These are phyloP conservation scores for Orientallactaga bullata DNA, from an alignment of 2,113 vertebrate species.

Conservation along the genomic window DNA sequence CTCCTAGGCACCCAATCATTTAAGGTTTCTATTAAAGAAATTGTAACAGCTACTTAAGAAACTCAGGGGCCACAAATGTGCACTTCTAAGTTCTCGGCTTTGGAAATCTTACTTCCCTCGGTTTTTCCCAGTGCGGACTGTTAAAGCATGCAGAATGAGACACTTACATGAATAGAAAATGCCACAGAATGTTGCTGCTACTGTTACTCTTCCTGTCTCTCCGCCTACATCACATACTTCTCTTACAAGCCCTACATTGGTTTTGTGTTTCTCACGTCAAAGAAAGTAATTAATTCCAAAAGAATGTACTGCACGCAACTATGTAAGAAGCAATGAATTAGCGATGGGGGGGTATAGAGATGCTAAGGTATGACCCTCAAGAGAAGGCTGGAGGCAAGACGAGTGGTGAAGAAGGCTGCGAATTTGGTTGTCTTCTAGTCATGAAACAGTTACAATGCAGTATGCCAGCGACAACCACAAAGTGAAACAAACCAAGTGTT, in stretches of 20 bases:
- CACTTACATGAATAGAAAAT: neutral
- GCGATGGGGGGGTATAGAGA: neutral
- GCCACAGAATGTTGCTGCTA: neutral
- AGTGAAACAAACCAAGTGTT: neutral
- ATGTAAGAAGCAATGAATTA: neutral
- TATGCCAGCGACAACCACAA: neutral
- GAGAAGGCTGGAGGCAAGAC: neutral
- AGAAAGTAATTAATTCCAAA: constrained; percentile 41
- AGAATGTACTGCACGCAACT: neutral
- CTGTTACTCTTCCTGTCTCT: neutral
- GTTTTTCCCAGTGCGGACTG: neutral
- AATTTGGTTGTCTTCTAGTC: neutral
- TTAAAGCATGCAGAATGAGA: neutral
- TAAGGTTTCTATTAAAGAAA: neutral
- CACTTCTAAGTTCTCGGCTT: neutral
- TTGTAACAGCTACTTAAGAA: neutral
- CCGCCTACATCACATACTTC: neutral
- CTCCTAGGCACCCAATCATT: neutral
- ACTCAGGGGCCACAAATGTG: neutral
- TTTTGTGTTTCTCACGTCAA: constrained; percentile 3
- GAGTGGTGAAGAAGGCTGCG: neutral
- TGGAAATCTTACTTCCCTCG: neutral
- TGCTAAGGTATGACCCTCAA: neutral
- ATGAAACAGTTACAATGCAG: neutral
- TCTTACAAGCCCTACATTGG: neutral